Conservation (phyloP, 92 coral and sea anemone genomes). For the Plumapathes pennacea region DNA sequence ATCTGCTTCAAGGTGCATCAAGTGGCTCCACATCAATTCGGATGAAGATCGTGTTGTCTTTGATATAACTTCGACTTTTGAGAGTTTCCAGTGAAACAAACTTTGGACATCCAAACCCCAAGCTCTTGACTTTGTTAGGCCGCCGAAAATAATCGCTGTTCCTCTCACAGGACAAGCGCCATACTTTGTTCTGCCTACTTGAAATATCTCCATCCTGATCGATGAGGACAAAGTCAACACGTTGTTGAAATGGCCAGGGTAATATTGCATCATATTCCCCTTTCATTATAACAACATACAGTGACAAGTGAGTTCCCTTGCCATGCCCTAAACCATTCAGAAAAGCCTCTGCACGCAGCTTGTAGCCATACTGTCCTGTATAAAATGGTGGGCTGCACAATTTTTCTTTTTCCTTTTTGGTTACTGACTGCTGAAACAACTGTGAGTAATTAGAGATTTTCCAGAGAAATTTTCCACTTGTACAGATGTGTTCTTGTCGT, state of each 20-base stretch:
- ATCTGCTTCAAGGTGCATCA: constrained; percentile 50
- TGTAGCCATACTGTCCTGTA: constrained; percentile 97
- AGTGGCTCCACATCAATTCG: constrained; percentile 94
- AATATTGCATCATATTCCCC: constrained; percentile 96
- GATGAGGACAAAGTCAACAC: constrained; percentile 93
- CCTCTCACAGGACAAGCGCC: constrained; percentile 92
- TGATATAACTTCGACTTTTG: constrained; percentile 78
- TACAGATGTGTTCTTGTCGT: constrained; percentile 86
- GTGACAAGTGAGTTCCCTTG: constrained; percentile 92
- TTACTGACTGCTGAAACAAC: constrained; percentile 89
- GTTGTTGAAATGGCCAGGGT: constrained; percentile 98
- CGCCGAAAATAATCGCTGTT: constrained; percentile 95
- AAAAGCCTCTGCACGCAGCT: constrained; percentile 97
- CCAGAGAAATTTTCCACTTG: constrained; percentile 94
- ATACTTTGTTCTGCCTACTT: constrained; percentile 86
- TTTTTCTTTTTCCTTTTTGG: constrained; percentile 95
- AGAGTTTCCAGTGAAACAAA: constrained; percentile 95
- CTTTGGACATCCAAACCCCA: constrained; percentile 98
- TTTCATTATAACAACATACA: constrained; percentile 95
- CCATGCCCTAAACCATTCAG: constrained; percentile 97
- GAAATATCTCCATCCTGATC: constrained; percentile 85
- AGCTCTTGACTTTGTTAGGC: constrained; percentile 93
- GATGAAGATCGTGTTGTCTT: constrained; percentile 93
- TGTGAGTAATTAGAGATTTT: constrained; percentile 95
- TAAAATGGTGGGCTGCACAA: constrained; percentile 98